Base-by-base conservation (phyloP, 2,113 vertebrate species). In the Ovis canadensis region DNA sequence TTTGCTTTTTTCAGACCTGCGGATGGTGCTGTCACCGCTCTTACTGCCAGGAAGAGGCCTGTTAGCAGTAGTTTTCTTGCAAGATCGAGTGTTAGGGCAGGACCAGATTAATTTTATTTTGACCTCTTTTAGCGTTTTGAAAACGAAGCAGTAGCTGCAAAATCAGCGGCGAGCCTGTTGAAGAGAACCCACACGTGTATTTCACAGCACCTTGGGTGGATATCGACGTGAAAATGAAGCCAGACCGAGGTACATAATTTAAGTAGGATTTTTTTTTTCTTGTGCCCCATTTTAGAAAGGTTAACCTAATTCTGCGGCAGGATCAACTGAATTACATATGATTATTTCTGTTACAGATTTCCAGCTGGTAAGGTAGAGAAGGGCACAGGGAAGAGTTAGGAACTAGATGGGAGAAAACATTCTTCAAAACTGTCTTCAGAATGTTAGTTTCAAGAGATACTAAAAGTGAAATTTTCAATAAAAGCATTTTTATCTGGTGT, bases 221-320 rank as follows among this genome's bases (percentile, higher is more conserved):
- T 82, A 80, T 96, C 1, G 99, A 97, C 99, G 98, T 98, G 98
- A 99, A 99, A 98, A 99, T 99, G 99, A 99, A 99, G 99, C 98
- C 99, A 91, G 99, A 99, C 96, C 98, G 99, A 99, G 99, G 99
- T 99, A 99, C 99, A 98, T 94, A 96, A 74, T 89, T 78, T 0
- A 45, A 90, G 11, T 0, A 19, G 84, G 2, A 71, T 92, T 94
- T 54, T 82, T 33, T 33, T 31, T 36, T 45, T 36, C 40, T 62
- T 83, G 12, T 64, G 55, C 31, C 91, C 95, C 86, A 60, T 91
- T 97, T 97, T 96, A 48, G 94, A 97, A 55, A 60, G 60, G 59
- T 96, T 97, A 96, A 95, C 92, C 96, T 96, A 54, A 90, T 96
- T 97, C 43, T n/a, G n/a, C 16, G 2, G 21, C 90, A 92, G 71